Base-by-base conservation (phyloP, 1,140 invertebrate genomes). In the Apis dorsata region DNA sequence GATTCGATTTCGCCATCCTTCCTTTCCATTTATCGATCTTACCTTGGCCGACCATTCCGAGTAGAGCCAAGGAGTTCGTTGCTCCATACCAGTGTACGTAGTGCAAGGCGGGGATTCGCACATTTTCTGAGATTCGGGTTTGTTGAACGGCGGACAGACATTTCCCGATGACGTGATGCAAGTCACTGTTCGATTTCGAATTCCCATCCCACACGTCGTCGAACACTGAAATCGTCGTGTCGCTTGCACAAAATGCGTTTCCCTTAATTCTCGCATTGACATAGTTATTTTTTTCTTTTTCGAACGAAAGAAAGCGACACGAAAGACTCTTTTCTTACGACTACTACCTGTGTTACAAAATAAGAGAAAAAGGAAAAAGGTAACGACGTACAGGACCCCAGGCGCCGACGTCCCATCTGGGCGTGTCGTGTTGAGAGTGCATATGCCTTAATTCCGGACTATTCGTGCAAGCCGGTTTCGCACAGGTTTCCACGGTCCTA, bases 1-100 rank as follows among this genome's bases (percentile, higher is more conserved):
- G 1, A n/a, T 15, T 13, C 28, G 63, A 69, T 2, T 51, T 24
- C 13, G 9, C 12, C 3, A 21, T 21, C 28, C 34, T 57, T 44
- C 21, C 53, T 34, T 17, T 19, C 62, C 12, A 8, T 60, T 8
- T 69, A 70, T 76, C 17, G 11, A 79, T 24, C 72, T 77, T 85
- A 93, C 92, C 90, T 91, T 86, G 13, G 88, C 87, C 57, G 93
- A 92, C 93, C 93, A 93, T 70, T 92, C 90, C 5, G 92, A 89
- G 70, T 91, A 89, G 49, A 93, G 68, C 93, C 93, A 93, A 15
- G 89, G 81, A 2, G 90, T 65, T 11, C 83, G 75, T 51, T 72
- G 73, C 79, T 87, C 86, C 24, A 65, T 13, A 3, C 34, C 72
- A 24, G 53, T 74, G n/a, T 7, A 66, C 80, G 10, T 7, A 0